Base-by-base conservation (phyloP, 2,113 vertebrate genomes). In the Hippotragus niger region DNA sequence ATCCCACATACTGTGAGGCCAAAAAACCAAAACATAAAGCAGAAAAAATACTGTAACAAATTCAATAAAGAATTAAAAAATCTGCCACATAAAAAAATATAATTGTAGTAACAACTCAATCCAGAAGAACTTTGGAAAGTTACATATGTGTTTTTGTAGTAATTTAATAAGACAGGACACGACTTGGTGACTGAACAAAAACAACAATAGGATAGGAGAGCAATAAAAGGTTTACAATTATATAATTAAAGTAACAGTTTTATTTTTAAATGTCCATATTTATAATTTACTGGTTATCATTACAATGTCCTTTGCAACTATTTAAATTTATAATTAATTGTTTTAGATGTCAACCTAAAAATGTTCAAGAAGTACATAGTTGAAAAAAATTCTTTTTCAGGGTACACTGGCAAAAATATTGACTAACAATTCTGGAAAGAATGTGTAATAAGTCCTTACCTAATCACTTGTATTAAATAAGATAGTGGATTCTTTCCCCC, bases 251-350 rank as follows among this genome's bases (percentile, higher is more conserved):
- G 10, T 58, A 87, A 90, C 31, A 92, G 36, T 50, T 95, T 78
- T 83, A 93, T 90, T 96, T 82, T 80, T 47, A 96, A 97, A 81
- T 81, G 27, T 36, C 67, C 57, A 47, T 86, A 88, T 92, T 95
- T 92, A 55, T 40, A 94, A 91, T n/a, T 85, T 47, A 43, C 14
- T 64, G 19, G 5, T 15, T 94, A 89, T 64, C 31, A 67, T 95
- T 40, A 96, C 27, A 91, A 57, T 60, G 64, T 85, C 27, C 3
- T 81, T 80, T 62, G n/a, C 29, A 83, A 62, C 10, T 94, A 67
- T 57, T 82, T 88, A 90, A 62, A 80, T 33, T 93, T 58, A 58
- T 58, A 10, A 40, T 62, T 64, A 95, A 89, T 50, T 93, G 53
- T 83, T 88, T 96, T 85, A 58, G 31, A 71, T 93, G 71, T 31